Conservation (phyloP, 1,140 invertebrate species). For the Sitophilus oryzae region DNA sequence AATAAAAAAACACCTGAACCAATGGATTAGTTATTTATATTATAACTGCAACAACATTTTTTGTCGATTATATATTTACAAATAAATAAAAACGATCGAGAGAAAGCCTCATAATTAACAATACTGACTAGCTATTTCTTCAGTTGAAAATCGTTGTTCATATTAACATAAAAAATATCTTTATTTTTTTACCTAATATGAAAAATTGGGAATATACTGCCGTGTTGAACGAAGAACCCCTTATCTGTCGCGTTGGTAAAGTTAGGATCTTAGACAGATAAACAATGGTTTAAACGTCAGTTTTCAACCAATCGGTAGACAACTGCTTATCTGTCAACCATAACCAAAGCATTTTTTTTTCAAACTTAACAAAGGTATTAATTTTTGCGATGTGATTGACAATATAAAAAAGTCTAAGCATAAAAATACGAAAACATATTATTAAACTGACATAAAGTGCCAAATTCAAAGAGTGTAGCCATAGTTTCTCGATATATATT, state of each 20-base stretch:
- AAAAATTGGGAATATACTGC: background rate
- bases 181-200: background rate
- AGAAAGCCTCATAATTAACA: conserved; percentile 18
- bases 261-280: conserved; percentile 1
- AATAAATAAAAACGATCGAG: conserved; percentile 15
- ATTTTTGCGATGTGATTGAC: too few relatives aligned
- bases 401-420: too few relatives aligned
- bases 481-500: too few relatives aligned
- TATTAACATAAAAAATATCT: background rate
- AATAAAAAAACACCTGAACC: conserved; percentile 1
- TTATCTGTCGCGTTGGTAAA: background rate
- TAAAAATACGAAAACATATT: too few relatives aligned
- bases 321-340: background rate
- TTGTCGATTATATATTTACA: conserved; percentile 18
- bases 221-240: background rate
- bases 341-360: background rate
- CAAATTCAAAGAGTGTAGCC: too few relatives aligned
- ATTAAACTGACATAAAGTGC: too few relatives aligned
- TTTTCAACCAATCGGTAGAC: background rate
- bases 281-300: background rate
- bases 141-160: background rate
- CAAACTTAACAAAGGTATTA: too few relatives aligned
- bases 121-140: conserved; percentile 24
- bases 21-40: background rate
- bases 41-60: conserved; percentile 7